phyloP scores from a whole-genome alignment of 2,113 vertebrate genomes.

The Coturnix japonica region DNA sequence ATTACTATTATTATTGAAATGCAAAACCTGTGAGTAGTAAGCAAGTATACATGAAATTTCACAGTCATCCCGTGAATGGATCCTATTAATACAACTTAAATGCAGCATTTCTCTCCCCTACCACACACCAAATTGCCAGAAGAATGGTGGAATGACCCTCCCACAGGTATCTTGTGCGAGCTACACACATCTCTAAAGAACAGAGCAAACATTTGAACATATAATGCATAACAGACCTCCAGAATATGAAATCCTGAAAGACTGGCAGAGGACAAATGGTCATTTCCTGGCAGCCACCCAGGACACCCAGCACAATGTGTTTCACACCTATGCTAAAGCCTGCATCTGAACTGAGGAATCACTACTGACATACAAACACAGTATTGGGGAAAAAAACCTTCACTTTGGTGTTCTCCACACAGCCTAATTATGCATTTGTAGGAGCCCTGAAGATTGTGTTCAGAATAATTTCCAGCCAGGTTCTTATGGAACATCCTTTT shows the following conservation, averaged over 20 bases:
- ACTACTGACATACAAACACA: background rate
- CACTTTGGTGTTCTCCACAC: background rate
- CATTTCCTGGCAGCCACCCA: background rate
- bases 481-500: background rate
- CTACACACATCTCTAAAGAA: conserved; percentile 30
- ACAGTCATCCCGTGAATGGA: conserved; percentile 28
- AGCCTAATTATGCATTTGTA: background rate
- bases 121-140: conserved; percentile 41
- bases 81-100: conserved; percentile 60
- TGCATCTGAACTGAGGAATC: background rate
- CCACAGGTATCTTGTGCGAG: conserved; percentile 47
- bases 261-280: background rate
- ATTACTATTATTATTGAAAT: conserved; percentile 78
- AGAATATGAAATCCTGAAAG: conserved; percentile 2
- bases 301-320: background rate
- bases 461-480: background rate
- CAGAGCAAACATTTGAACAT: background rate
- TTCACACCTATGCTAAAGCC: background rate
- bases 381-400: background rate
- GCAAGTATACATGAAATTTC: conserved; percentile 68
- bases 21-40: conserved; percentile 72
- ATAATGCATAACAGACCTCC: background rate
- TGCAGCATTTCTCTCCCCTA: conserved; percentile 42
- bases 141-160: conserved; percentile 65
- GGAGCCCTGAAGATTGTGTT: background rate